These are phyloP conservation scores for Nomada flava DNA, from an alignment of 2,888 invertebrate species.

Conservation along the genomic window DNA sequence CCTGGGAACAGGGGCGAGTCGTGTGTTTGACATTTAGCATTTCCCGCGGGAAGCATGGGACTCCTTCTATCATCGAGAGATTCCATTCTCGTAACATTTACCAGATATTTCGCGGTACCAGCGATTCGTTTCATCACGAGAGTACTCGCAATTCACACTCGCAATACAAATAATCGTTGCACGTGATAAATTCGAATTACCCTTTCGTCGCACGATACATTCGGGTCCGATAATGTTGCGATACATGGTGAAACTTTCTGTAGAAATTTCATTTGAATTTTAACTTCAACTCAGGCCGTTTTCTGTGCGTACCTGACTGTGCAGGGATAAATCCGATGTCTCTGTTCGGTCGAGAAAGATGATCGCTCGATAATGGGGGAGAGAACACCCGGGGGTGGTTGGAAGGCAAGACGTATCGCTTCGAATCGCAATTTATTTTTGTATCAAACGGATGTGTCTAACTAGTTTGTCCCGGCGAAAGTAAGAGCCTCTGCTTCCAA, in stretches of 20 bases:
- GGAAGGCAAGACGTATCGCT: slow-evolving; percentile 77
- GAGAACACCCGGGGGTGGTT: not conserved
- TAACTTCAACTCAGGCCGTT: no score
- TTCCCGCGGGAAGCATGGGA: slow-evolving; percentile 76
- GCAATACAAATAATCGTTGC: not conserved
- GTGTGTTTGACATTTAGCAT: slow-evolving; percentile 83
- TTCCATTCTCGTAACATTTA: slow-evolving; percentile 66
- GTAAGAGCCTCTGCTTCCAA: slow-evolving; percentile 79
- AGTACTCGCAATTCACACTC: not conserved
- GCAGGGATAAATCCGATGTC: no score
- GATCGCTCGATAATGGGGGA: slow-evolving; percentile 27
- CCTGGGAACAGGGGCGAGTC: slow-evolving; percentile 74
- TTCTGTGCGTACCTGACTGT: no score
- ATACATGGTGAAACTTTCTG: no score
- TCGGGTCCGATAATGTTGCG: no score
- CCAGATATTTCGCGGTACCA: slow-evolving; percentile 39
- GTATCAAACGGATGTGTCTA: slow-evolving; percentile 82
- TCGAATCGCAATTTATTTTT: slow-evolving; percentile 82
- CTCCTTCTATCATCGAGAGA: slow-evolving; percentile 67
- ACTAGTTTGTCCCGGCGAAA: slow-evolving; percentile 82
- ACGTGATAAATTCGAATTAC: not conserved
- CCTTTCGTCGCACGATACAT: not conserved
- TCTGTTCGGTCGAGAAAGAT: not conserved
- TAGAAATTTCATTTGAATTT: no score
- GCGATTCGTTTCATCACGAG: not conserved